Evolutionary conservation across 2,113 vertebrate species (phyloP).

Genomic region (Cinclus mexicanus): DNA sequence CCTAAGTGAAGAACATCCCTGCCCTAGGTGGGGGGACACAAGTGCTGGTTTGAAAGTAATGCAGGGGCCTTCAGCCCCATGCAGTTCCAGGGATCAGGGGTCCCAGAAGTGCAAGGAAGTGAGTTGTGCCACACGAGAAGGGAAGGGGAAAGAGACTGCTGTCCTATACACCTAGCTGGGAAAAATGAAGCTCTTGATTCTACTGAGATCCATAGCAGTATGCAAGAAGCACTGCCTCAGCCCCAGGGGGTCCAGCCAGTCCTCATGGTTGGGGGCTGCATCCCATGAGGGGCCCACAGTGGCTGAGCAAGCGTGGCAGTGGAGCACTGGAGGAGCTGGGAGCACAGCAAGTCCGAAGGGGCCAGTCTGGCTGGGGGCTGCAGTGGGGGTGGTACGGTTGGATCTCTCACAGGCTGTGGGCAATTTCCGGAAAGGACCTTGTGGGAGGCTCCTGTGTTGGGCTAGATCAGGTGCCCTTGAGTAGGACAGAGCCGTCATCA

Average conservation of each 20-base stretch:
- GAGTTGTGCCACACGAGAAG: conserved; percentile 35
- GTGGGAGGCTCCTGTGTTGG: neutral
- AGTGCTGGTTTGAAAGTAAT: conserved; percentile 28
- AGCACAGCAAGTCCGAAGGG: neutral
- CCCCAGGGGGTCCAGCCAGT: conserved; percentile 49
- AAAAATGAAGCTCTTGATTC: conserved; percentile 78
- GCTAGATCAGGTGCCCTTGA: conserved; percentile 28
- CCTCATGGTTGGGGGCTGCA: neutral
- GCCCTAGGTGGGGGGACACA: neutral
- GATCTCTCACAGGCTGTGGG: conserved; percentile 62
- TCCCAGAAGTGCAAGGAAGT: conserved; percentile 28
- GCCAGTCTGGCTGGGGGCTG: neutral
- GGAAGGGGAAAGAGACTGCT: neutral
- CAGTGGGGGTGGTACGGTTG: conserved; percentile 70
- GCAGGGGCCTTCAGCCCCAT: neutral
- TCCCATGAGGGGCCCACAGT: neutral
- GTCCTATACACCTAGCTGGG: conserved; percentile 64
- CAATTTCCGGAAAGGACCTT: conserved; percentile 51
- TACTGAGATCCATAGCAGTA: conserved; percentile 70
- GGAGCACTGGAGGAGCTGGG: neutral
- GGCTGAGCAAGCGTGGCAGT: neutral
- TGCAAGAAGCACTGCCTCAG: conserved; percentile 70
- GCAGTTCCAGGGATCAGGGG: neutral
- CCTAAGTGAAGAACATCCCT: neutral
- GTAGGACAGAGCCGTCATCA: conserved; percentile 80